A percentile compares a stretch with the other conserved stretches of the same genome.
phyloP scores from a whole-genome alignment of 2,888 invertebrate species.

The Cotesia congregata region DNA sequence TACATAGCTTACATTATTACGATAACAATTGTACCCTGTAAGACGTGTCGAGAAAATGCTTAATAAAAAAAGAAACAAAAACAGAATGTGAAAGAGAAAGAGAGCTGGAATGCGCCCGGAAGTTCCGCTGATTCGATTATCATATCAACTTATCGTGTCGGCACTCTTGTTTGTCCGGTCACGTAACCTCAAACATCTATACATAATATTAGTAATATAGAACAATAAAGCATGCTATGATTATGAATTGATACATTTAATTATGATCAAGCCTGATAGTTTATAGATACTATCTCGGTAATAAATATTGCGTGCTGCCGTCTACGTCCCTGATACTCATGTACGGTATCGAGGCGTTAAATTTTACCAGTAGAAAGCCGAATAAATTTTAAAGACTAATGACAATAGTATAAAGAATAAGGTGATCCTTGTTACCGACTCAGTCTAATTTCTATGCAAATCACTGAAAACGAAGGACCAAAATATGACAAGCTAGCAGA shows the following conservation, averaged over 20 bases:
- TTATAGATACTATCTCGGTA: neutral
- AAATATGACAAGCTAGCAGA: no score
- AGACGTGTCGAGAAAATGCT: neutral
- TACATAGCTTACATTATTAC: neutral
- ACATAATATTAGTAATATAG: neutral
- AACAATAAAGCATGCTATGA: neutral
- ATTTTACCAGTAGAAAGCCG: constrained; percentile 17
- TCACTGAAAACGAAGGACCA: neutral
- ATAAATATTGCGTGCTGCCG: neutral
- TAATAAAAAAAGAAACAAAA: neutral
- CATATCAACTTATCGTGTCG: constrained; percentile 24
- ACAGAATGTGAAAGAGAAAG: neutral
- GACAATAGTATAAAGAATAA: constrained; percentile 60
- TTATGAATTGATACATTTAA: neutral
- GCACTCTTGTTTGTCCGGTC: constrained; percentile 17
- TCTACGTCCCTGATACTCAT: constrained; percentile 51
- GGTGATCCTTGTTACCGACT: constrained; percentile 63
- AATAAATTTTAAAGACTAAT: constrained; percentile 46
- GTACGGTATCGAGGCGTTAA: neutral
- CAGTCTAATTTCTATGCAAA: constrained; percentile 6
- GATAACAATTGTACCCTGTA: constrained; percentile 34
- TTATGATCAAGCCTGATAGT: neutral
- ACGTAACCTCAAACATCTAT: constrained; percentile 1
- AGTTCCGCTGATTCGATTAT: constrained; percentile 42
- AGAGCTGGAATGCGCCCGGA: constrained; percentile 38